phyloP scores from a whole-genome alignment of 1,140 invertebrate genomes.

The Apis cerana region DNA sequence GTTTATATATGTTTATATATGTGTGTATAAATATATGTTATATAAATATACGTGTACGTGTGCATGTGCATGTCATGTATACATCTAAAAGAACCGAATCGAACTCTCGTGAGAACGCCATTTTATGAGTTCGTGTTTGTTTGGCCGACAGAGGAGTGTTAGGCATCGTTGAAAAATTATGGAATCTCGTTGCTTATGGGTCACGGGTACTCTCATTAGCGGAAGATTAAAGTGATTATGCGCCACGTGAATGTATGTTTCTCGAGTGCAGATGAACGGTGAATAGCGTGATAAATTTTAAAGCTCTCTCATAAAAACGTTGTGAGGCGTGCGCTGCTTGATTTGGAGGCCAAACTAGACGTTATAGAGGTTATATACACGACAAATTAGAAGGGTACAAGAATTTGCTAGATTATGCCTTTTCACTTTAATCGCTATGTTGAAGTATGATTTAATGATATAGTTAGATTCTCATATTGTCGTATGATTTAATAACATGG shows the following conservation, averaged over 20 bases:
- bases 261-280: not conserved
- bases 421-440: not conserved
- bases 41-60: not conserved
- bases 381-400: conserved; percentile 15
- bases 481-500: not conserved
- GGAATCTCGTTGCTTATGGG: conserved; percentile 6
- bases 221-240: conserved; percentile 9
- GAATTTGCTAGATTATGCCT: not conserved
- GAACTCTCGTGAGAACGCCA: not conserved
- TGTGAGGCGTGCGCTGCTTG: not conserved
- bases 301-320: not conserved
- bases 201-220: conserved; percentile 6
- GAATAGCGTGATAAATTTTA: not conserved
- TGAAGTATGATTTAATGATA: not conserved
- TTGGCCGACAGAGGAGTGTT: not conserved
- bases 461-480: not conserved
- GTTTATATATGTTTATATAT: too few species aligned
- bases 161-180: not conserved
- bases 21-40: too few species aligned
- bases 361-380: not conserved
- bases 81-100: not conserved
- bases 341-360: not conserved
- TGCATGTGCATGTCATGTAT: not conserved
- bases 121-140: conserved; percentile 1
- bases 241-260: not conserved